phyloP scores from a whole-genome alignment of 2,113 vertebrate genomes.

The Pontoporia blainvillei region DNA sequence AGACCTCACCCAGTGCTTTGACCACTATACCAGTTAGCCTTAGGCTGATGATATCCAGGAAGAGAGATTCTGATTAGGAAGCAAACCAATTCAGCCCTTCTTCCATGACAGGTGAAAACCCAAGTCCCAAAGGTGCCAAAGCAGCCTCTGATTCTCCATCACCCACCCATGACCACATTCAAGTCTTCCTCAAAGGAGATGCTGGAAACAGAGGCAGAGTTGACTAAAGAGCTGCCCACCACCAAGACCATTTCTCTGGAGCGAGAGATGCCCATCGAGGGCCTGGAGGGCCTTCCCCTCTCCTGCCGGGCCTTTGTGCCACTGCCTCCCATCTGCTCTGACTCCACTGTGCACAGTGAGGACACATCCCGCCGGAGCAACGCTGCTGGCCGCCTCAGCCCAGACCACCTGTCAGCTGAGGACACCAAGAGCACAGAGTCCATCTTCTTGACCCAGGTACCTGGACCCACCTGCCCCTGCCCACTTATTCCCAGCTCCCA shows the following conservation, averaged over 20 bases:
- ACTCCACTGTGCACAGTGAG: conserved; percentile 46
- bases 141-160: conserved; percentile 42
- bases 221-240: background rate
- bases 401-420: background rate
- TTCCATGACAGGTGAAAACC: conserved; percentile 74
- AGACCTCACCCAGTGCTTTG: background rate
- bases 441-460: conserved; percentile 90
- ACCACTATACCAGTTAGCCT: background rate
- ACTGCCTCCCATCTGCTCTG: conserved; percentile 42
- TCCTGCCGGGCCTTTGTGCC: conserved; percentile 8
- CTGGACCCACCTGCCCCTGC: background rate
- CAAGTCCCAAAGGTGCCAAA: conserved; percentile 78
- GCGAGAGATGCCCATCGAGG: background rate
- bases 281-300: background rate
- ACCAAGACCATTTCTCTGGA: background rate
- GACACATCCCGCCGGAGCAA: background rate
- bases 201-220: background rate
- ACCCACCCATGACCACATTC: background rate
- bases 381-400: background rate
- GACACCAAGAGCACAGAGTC: conserved; percentile 66
- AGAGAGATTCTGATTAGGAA: background rate
- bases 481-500: background rate
- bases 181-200: background rate
- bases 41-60: background rate
- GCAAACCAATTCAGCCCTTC: background rate